These are phyloP conservation scores for Diorhabda sublineata DNA, from an alignment of 1,140 invertebrate species.

Conservation along the genomic window DNA sequence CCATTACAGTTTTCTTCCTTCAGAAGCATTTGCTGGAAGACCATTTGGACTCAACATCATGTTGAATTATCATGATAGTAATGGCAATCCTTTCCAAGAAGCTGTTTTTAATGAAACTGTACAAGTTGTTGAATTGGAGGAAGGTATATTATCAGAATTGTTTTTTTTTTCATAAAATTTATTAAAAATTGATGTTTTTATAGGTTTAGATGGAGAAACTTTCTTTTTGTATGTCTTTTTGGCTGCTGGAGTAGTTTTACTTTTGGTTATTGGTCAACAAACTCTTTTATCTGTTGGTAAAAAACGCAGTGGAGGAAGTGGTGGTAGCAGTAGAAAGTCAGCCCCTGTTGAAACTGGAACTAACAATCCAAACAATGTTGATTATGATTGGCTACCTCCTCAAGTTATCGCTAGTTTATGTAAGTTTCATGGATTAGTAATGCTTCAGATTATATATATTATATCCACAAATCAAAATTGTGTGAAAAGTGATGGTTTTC, in stretches of 20 bases:
- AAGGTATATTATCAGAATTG: constrained; percentile 52
- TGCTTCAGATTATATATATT: no score
- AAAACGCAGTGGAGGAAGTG: constrained; percentile 46
- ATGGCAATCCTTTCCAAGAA: constrained; percentile 63
- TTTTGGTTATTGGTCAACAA: constrained; percentile 88
- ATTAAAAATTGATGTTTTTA: neutral
- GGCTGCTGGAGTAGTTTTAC: constrained; percentile 79
- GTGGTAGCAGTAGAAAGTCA: constrained; percentile 54
- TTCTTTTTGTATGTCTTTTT: constrained; percentile 96
- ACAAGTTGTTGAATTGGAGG: constrained; percentile 92
- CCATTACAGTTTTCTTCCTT: constrained; percentile 91
- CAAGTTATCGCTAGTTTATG: constrained; percentile 79
- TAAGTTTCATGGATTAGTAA: constrained; percentile 52
- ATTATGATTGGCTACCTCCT: constrained; percentile 97
- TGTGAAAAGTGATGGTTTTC: no score
- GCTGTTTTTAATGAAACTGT: constrained; percentile 99
- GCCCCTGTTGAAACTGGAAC: constrained; percentile 71
- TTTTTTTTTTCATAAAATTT: neutral
- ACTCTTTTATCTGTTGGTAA: constrained; percentile 75
- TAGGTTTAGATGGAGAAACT: constrained; percentile 91
- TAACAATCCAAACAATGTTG: constrained; percentile 86
- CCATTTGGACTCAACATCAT: constrained; percentile 95
- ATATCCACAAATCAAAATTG: no score
- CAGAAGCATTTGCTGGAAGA: constrained; percentile 90
- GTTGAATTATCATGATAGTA: constrained; percentile 84